Conservation (phyloP, 2,888 invertebrate species). For the Plebejus melissa region DNA sequence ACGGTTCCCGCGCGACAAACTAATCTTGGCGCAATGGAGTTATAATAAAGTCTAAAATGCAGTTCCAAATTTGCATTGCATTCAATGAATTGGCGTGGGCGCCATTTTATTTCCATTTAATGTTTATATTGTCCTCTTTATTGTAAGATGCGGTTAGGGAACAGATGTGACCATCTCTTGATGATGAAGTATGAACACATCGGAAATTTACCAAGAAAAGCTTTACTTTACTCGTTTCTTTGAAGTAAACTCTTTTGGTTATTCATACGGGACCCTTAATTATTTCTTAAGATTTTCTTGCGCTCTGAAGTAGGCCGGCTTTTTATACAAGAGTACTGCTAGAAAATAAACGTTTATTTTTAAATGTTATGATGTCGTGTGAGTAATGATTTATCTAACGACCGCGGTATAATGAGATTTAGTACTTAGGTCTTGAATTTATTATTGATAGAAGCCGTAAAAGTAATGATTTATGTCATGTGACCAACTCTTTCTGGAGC, state of each 20-base stretch:
- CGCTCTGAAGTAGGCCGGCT: background rate
- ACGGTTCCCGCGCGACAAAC: too few species aligned
- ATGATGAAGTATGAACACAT: background rate
- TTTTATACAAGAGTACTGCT: background rate
- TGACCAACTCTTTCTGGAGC: conserved; percentile 4
- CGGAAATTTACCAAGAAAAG: background rate
- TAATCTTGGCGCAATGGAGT: too few species aligned
- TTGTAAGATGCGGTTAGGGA: background rate
- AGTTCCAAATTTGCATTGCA: background rate
- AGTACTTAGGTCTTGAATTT: background rate
- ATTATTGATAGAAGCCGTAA: conserved; percentile 23
- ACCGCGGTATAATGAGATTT: conserved; percentile 16
- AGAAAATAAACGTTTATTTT: background rate
- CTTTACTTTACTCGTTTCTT: background rate
- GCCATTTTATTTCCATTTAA: conserved; percentile 18
- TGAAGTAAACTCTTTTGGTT: background rate
- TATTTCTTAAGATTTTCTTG: background rate
- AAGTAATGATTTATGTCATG: conserved; percentile 1
- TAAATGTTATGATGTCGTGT: background rate
- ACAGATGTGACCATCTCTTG: background rate
- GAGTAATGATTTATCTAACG: conserved; percentile 12
- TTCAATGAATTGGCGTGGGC: background rate
- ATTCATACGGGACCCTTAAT: background rate
- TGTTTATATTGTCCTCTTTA: conserved; percentile 1
- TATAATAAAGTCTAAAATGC: background rate